Percentiles rank a stretch among this genome's conserved stretches.
Conservation (phyloP, 2,888 invertebrate species). For the Amblyteles armatorius region DNA sequence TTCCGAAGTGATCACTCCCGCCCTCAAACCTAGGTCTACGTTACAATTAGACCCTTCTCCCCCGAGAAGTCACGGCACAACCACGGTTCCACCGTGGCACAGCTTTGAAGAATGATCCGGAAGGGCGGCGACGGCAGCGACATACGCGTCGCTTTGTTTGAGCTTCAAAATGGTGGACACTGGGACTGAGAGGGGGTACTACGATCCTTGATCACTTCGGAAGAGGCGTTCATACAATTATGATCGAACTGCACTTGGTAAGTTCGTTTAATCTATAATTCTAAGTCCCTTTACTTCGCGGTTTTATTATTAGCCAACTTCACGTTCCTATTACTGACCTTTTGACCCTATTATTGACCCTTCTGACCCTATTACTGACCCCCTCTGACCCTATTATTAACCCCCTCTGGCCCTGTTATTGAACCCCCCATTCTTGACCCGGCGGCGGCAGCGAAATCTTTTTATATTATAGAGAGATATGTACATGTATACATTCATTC, state of each 20-base stretch:
- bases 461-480: too few relatives aligned
- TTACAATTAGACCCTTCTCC: not conserved
- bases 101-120: conserved; percentile 1
- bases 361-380: too few relatives aligned
- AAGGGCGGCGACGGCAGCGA: not conserved
- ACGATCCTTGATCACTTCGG: not conserved
- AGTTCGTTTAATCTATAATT: not conserved
- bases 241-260: not conserved
- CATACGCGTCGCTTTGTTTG: not conserved
- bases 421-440: too few relatives aligned
- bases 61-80: not conserved
- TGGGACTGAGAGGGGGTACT: not conserved
- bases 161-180: not conserved
- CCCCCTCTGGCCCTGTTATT: too few relatives aligned
- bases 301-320: too few relatives aligned
- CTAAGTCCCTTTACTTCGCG: too few relatives aligned
- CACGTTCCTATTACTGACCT: too few relatives aligned
- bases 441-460: too few relatives aligned
- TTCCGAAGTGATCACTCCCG: conserved; percentile 62
- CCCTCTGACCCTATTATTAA: too few relatives aligned
- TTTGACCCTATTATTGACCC: too few relatives aligned
- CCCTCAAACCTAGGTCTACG: conserved; percentile 5
- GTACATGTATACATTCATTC: too few relatives aligned
- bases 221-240: conserved; percentile 2
- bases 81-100: too few relatives aligned